Evolutionary conservation across 2,113 vertebrate species (phyloP).

Genomic region (Clinocottus analis): DNA sequence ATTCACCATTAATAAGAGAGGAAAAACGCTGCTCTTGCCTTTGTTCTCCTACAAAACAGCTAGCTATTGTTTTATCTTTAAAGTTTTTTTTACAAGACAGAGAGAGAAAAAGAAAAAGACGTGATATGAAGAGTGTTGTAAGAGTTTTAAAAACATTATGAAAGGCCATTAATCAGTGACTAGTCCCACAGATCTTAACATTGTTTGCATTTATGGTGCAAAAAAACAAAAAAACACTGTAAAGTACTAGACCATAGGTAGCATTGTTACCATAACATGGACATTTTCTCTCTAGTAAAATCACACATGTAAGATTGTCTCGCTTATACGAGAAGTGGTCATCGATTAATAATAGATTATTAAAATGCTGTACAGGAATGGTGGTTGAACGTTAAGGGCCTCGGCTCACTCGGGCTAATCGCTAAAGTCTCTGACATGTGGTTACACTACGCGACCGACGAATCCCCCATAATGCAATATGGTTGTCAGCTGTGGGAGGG

Average conservation of each 20-base stretch:
- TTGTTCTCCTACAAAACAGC: constrained; percentile 77
- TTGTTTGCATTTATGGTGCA: constrained; percentile 65
- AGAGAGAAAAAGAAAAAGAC: constrained; percentile 41
- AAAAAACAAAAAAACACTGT: constrained; percentile 47
- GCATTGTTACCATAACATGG: constrained; percentile 70
- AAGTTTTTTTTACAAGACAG: constrained; percentile 74
- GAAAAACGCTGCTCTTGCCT: constrained; percentile 66
- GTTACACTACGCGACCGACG: constrained; percentile 38
- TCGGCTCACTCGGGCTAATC: constrained; percentile 29
- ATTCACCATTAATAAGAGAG: constrained; percentile 81
- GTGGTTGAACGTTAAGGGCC: constrained; percentile 28
- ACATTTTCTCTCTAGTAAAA: constrained; percentile 62
- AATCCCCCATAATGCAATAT: constrained; percentile 64
- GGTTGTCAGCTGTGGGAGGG: constrained; percentile 29
- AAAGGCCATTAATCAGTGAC: constrained; percentile 79
- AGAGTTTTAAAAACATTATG: constrained; percentile 79
- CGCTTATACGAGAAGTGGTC: constrained; percentile 78
- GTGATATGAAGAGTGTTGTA: constrained; percentile 74
- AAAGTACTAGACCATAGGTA: constrained; percentile 73
- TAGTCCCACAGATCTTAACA: constrained; percentile 65
- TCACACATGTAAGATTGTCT: constrained; percentile 79
- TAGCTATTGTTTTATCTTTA: constrained; percentile 73
- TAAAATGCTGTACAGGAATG: constrained; percentile 68
- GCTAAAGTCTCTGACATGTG: constrained; percentile 34
- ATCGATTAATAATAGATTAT: constrained; percentile 59